phyloP scores from a whole-genome alignment of 2,113 vertebrate species.

The Athene cunicularia region DNA sequence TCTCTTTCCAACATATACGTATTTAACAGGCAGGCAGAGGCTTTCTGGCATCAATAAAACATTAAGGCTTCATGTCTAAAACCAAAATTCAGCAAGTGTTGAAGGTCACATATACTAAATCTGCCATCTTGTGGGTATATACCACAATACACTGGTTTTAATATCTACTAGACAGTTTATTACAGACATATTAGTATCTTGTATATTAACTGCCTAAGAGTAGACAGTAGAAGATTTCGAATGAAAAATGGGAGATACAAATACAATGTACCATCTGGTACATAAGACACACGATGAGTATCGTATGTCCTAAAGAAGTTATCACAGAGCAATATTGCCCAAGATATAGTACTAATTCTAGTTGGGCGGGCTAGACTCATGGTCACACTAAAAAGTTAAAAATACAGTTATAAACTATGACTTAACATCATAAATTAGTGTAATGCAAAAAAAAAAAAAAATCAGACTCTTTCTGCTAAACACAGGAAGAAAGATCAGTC shows the following conservation, averaged over 20 bases:
- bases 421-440: neutral
- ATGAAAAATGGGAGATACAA: neutral
- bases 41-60: neutral
- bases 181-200: neutral
- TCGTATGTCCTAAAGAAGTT: neutral
- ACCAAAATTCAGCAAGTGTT: neutral
- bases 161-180: neutral
- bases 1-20: neutral
- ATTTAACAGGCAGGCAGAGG: neutral
- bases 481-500: neutral
- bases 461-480: neutral
- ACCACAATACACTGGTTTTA: neutral
- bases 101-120: conserved; percentile 14
- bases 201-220: neutral
- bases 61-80: neutral
- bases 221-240: neutral
- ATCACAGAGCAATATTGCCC: neutral
- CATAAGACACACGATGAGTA: neutral
- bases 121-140: conserved; percentile 59
- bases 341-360: neutral
- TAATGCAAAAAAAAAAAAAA: neutral
- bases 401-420: neutral
- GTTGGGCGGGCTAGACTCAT: neutral
- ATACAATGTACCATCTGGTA: neutral
- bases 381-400: neutral